A percentile compares a stretch with the other conserved stretches of the same genome.
These are phyloP conservation scores for Miniopterus natalensis DNA, from an alignment of 2,113 vertebrate genomes.

Conservation along the genomic window DNA sequence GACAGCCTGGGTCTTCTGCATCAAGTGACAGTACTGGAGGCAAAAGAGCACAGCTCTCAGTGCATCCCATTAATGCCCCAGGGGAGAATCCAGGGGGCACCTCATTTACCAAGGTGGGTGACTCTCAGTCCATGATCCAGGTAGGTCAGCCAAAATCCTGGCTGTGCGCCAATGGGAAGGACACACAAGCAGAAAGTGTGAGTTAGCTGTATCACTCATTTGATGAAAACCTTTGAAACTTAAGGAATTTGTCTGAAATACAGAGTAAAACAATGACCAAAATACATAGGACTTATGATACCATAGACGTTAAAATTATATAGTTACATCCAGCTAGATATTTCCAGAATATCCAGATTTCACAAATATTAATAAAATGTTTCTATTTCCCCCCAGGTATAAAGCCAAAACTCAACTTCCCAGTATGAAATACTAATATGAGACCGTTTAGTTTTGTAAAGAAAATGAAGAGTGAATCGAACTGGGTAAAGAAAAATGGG, in stretches of 20 bases:
- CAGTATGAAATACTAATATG: neutral
- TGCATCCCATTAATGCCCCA: neutral
- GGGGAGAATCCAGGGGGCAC: neutral
- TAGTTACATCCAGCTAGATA: neutral
- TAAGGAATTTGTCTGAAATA: conserved; percentile 11
- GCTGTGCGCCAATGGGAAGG: neutral
- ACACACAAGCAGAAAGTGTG: neutral
- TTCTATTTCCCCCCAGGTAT: neutral
- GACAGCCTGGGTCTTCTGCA: neutral
- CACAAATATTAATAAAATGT: neutral
- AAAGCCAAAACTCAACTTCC: conserved; percentile 23
- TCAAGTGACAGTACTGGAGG: neutral
- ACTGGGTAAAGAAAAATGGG: neutral
- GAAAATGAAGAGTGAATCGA: conserved; percentile 17
- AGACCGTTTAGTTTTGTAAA: conserved; percentile 15
- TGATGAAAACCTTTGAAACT: neutral
- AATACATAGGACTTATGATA: neutral
- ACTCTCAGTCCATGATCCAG: neutral
- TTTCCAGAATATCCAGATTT: conserved; percentile 5
- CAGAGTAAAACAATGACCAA: conserved; percentile 24
- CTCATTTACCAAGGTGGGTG: neutral
- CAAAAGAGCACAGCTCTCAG: neutral
- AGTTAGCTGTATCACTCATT: neutral
- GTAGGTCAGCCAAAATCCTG: neutral
- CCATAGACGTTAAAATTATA: neutral